These are phyloP conservation scores for Zosterops borbonicus DNA, from an alignment of 2,113 vertebrate species.

Conservation along the genomic window DNA sequence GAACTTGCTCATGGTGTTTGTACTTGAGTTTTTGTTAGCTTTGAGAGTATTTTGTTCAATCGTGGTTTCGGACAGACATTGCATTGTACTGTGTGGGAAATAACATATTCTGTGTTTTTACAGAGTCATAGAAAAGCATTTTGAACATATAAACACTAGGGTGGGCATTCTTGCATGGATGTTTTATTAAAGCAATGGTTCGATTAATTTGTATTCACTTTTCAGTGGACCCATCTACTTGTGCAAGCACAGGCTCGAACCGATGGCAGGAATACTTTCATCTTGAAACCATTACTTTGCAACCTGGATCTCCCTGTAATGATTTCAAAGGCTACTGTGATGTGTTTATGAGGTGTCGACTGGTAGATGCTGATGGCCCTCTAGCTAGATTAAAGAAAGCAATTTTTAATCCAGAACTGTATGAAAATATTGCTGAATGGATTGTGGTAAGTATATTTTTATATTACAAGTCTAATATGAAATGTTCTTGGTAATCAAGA, in stretches of 20 bases:
- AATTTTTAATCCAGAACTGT: slow-evolving; percentile 93
- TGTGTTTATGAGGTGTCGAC: slow-evolving; percentile 93
- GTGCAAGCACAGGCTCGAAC: slow-evolving; percentile 88
- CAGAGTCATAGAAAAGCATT: not conserved
- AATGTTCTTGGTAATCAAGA: not conserved
- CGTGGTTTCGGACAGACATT: not conserved
- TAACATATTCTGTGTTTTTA: not conserved
- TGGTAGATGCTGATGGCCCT: slow-evolving; percentile 96
- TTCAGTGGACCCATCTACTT: slow-evolving; percentile 81
- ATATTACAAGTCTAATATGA: not conserved
- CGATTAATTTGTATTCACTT: not conserved
- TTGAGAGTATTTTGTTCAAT: not conserved
- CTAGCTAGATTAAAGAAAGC: slow-evolving; percentile 95
- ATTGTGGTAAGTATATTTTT: slow-evolving; percentile 85
- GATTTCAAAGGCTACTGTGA: slow-evolving; percentile 98
- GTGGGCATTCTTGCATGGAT: fast-evolving
- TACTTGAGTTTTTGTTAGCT: not conserved
- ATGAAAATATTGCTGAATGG: slow-evolving; percentile 97
- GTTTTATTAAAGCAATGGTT: not conserved
- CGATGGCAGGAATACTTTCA: slow-evolving; percentile 79
- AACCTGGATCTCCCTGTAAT: slow-evolving; percentile 96
- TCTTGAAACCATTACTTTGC: slow-evolving; percentile 82
- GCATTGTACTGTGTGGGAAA: not conserved
- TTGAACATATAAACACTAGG: not conserved
- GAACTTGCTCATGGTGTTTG: not conserved